A percentile compares a stretch with the other conserved stretches of the same genome.
Evolutionary conservation across 2,888 invertebrate genomes (phyloP).

Genomic region (Lithosia quadra): DNA sequence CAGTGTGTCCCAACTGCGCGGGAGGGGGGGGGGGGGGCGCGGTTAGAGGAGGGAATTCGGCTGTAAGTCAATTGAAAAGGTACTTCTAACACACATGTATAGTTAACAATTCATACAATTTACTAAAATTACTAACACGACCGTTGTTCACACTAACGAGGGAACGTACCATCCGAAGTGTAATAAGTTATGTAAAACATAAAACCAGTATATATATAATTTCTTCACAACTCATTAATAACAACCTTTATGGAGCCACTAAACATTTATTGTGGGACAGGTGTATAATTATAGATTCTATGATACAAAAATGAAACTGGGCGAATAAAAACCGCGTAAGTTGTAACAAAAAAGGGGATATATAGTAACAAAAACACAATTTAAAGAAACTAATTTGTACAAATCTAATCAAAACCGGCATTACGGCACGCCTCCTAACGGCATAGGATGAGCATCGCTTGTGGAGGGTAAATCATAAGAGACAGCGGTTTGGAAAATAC

Average conservation of each 20-base stretch:
- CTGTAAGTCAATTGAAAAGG: too few relatives aligned
- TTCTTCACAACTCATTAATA: slow-evolving; percentile 12
- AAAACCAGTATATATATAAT: slow-evolving; percentile 8
- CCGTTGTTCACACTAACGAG: neutral
- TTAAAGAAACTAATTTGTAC: slow-evolving; percentile 73
- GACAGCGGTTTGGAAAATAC: slow-evolving; percentile 41
- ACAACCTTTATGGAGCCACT: slow-evolving; percentile 5
- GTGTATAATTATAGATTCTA: slow-evolving; percentile 39
- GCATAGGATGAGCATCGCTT: slow-evolving; percentile 65
- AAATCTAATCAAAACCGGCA: slow-evolving; percentile 80
- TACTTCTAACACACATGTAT: too few relatives aligned
- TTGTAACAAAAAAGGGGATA: slow-evolving; percentile 53
- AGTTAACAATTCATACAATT: slow-evolving; percentile 5
- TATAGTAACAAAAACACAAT: slow-evolving; percentile 71
- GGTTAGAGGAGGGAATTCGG: too few relatives aligned
- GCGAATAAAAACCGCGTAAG: slow-evolving; percentile 42
- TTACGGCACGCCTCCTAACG: slow-evolving; percentile 72
- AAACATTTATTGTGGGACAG: slow-evolving; percentile 16
- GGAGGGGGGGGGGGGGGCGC: too few relatives aligned
- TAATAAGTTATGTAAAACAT: neutral
- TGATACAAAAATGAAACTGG: slow-evolving; percentile 35
- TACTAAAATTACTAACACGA: neutral
- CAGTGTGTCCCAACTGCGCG: too few relatives aligned
- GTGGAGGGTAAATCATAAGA: slow-evolving; percentile 46
- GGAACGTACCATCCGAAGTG: neutral